Evolutionary conservation across 2,888 invertebrate species (phyloP).

Genomic region (Xanthia icteritia): DNA sequence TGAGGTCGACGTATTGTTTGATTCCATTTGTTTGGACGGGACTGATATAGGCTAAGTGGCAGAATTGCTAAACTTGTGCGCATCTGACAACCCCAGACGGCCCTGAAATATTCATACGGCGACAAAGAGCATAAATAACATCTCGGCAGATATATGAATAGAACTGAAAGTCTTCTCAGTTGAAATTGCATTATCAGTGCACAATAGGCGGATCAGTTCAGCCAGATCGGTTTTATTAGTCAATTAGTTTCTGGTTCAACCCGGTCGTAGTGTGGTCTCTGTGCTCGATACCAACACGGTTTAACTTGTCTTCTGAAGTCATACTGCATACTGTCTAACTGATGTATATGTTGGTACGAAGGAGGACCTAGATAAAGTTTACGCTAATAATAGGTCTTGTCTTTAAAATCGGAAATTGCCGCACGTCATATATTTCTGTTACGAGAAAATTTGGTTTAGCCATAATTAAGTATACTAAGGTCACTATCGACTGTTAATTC

Average conservation of each 20-base stretch:
- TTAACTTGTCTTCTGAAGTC: constrained; percentile 1
- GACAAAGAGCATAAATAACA: constrained; percentile 16
- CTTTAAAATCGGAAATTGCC: not conserved
- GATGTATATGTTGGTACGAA: not conserved
- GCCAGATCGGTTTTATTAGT: constrained; percentile 36
- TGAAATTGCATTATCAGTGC: constrained; percentile 44
- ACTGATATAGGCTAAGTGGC: not conserved
- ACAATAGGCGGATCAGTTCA: constrained; percentile 30
- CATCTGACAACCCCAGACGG: too few relatives aligned
- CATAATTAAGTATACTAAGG: not conserved
- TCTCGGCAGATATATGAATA: constrained; percentile 14
- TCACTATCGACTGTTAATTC: not conserved
- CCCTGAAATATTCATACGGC: constrained; percentile 19
- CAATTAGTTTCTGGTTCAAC: constrained; percentile 9
- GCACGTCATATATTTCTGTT: not conserved
- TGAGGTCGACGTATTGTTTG: constrained; percentile 29
- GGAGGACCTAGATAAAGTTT: constrained; percentile 1
- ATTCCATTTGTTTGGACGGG: constrained; percentile 5
- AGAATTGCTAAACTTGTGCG: not conserved
- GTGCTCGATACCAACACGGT: not conserved
- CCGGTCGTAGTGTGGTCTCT: not conserved
- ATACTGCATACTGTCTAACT: not conserved
- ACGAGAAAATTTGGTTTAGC: not conserved
- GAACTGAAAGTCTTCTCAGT: constrained; percentile 32
- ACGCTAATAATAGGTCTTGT: not conserved